Evolutionary conservation across 2,113 vertebrate species (phyloP).

Genomic region (Apus apus): DNA sequence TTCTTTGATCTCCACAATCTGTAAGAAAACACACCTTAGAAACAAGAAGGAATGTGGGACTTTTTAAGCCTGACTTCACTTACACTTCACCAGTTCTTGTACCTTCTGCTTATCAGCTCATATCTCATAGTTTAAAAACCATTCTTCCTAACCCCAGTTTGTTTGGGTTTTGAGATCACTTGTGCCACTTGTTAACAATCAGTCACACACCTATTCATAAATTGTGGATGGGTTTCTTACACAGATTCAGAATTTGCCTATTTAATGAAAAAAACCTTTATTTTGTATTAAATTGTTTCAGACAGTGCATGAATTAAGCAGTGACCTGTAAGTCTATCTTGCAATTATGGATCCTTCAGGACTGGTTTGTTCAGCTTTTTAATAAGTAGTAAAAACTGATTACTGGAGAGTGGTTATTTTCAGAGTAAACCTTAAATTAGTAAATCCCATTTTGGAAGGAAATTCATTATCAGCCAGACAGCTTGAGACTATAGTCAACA

Average conservation of each 20-base stretch:
- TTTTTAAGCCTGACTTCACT: neutral
- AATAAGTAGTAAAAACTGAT: neutral
- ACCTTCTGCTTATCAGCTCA: neutral
- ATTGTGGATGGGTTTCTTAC: neutral
- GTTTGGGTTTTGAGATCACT: neutral
- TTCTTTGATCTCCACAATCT: conserved; percentile 6
- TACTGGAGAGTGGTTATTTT: neutral
- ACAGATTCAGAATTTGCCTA: neutral
- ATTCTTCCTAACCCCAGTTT: neutral
- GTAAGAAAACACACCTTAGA: neutral
- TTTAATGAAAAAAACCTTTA: neutral
- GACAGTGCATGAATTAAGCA: neutral
- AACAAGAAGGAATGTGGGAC: neutral
- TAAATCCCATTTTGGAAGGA: neutral
- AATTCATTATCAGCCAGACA: neutral
- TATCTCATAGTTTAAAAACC: neutral
- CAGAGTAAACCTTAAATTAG: neutral
- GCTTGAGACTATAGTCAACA: neutral
- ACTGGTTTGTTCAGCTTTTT: neutral
- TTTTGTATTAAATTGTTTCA: neutral
- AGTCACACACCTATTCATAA: neutral
- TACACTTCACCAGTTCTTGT: neutral
- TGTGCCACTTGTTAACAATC: neutral
- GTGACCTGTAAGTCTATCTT: neutral
- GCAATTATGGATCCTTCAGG: neutral